Evolutionary conservation across 2,113 vertebrate species (phyloP).

Genomic region (Mandrillus leucophaeus): DNA sequence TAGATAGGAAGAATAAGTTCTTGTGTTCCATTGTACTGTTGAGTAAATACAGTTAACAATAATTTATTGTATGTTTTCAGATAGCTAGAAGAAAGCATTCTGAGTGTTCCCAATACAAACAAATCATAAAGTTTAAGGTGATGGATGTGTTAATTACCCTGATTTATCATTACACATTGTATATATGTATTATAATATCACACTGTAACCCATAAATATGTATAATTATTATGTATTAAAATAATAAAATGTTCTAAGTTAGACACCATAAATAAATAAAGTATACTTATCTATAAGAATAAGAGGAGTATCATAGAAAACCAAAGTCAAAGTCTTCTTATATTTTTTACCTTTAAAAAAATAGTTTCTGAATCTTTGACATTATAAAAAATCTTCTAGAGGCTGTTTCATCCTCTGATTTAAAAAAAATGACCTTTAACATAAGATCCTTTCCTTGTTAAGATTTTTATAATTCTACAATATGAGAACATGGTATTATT

Average conservation of each 20-base stretch:
- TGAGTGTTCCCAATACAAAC: background rate
- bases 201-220: background rate
- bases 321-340: background rate
- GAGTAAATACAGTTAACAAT: background rate
- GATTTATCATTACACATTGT: background rate
- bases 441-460: background rate
- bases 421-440: background rate
- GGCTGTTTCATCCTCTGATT: background rate
- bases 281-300: background rate
- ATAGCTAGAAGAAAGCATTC: background rate
- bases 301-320: background rate
- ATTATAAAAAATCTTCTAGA: background rate
- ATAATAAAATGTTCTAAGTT: background rate
- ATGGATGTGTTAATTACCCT: background rate
- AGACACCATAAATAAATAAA: background rate
- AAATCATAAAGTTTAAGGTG: background rate
- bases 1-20: background rate
- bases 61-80: background rate
- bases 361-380: background rate
- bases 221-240: background rate
- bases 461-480: constrained; percentile 11
- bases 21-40: background rate
- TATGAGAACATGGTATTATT: background rate
- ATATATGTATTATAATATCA: background rate
- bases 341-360: background rate